Conservation (phyloP, 2,113 vertebrate genomes). For the Sylvilagus bachmani region DNA sequence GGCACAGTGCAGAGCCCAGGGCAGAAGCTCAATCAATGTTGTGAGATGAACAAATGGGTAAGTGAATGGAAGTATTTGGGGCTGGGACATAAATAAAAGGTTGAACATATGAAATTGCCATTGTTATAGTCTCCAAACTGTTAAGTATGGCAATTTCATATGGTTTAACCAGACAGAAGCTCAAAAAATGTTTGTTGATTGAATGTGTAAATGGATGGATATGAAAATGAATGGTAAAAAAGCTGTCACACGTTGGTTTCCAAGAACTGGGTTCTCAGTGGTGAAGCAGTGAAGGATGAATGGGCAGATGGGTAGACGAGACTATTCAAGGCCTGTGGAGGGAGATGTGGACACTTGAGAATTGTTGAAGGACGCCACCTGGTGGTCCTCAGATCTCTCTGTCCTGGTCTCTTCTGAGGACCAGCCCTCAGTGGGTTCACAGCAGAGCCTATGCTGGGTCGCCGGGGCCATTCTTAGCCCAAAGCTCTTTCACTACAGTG, state of each 20-base stretch:
- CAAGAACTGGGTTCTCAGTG: background rate
- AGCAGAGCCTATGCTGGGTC: too few species aligned
- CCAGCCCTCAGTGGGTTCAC: background rate
- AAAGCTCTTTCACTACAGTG: background rate
- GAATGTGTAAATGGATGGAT: background rate
- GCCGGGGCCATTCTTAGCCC: background rate
- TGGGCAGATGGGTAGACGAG: background rate
- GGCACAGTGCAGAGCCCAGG: rapidly evolving
- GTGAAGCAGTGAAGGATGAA: background rate
- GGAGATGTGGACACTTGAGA: background rate
- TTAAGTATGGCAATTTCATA: background rate
- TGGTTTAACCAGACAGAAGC: background rate
- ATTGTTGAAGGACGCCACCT: background rate
- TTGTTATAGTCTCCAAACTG: background rate
- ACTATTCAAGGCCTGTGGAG: background rate
- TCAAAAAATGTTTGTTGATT: background rate
- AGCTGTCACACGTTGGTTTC: background rate
- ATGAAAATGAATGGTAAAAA: background rate
- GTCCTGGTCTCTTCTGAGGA: background rate
- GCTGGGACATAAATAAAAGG: background rate
- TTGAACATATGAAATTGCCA: background rate
- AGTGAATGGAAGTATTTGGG: background rate
- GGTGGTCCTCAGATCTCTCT: background rate
- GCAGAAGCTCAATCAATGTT: background rate
- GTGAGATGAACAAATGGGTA: background rate